Evolutionary conservation across 1,140 invertebrate species (phyloP), one percentile per base, ranked within the genome.

Genomic region (Dicyema japonicum): DNA sequence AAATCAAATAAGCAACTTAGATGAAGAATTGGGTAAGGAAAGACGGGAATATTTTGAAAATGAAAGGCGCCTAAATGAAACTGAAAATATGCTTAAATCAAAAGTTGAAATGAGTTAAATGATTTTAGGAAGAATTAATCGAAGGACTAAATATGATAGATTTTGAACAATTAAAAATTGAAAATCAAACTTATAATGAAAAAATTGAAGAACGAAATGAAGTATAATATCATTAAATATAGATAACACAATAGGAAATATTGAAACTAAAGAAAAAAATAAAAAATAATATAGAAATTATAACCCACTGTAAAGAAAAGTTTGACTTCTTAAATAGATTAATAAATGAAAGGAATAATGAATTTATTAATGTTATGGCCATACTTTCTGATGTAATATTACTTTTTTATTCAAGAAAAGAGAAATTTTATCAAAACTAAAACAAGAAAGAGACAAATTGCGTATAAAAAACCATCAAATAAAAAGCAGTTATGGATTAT

Each of bases 191-290:
- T 9, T 53, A 51, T 31, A 53, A 51, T 39, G 50, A 53, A 33
- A 53, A 53, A 36, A 51, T 53, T 30, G 50, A 53, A 34, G 50
- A 53, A 31, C 39, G 48, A 36, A 50, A 50, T 41, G 50, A 50
- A 39, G 46, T 47, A 36, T 13, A 16, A 18, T 29, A 3, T 14
- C 21, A 5, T 31, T 9, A 2, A 3, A 17, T 30, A n/a, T n/a
- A 3, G 15, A 3, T 29, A 29, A 19, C 7, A 19, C 24, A 9
- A 9, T 29, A 50, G 45, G 47, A 53, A 31, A 34, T 53, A 22
- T 31, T 47, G 24, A 53, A 53, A 33, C 34, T 53, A 15, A 33
- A 43, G 9, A 50, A 47, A 36, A 53, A 53, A 36, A 53, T 51
- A 13, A 49, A 44, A 3, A 46, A 41, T 29, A 50, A 45, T 6